Evolutionary conservation across 2,888 invertebrate genomes (phyloP), one percentile per base, ranked within the genome.

Genomic region (Zaprionus lineosus): DNA sequence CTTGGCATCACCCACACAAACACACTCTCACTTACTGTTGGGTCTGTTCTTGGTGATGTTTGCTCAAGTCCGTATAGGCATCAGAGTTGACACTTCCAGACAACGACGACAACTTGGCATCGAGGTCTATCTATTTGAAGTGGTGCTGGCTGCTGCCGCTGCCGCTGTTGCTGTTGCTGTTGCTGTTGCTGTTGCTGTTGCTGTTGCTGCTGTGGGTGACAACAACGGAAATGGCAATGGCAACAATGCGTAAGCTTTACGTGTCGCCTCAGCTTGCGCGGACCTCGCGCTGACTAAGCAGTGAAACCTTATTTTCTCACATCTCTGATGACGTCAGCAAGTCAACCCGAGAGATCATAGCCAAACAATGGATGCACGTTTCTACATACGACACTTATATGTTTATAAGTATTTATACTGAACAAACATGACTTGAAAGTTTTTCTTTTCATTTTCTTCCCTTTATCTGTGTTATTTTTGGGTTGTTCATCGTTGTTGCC

Each of bases 61-160:
- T 65, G 34, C 39, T 41, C 39, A 53, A 46, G 64, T 70, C 40
- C 24, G 57, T 47, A 15, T 24, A 5, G 28, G 40, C 51, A 51
- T 52, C 57, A 29, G 11, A 14, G 37, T 55, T 46, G 41, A 47
- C 48, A 67, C 37, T 26, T 56, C 34, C 34, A 66, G 76, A 67
- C 66, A 47, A 48, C 56, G 61, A 65, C 66, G 50, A 48, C 56
- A 63, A 65, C 48, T 61, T 47, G 60, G 56, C 77, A 59, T 58
- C 60, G 58, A 51, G 72, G 50, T 50, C 74, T 31, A 68, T 50
- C 62, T 61, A 52, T 59, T 74, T 79, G 73, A 72, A 56, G 68
- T 56, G 81, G 57, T 41, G 26, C 5, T 34, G 18, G n/a, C n/a
- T n/a, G n/a, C n/a, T n/a, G n/a, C n/a, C n/a, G n/a, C n/a, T n/a